A percentile compares a stretch with the other conserved stretches of the same genome.
These are phyloP conservation scores for Diplodus sargus DNA, from an alignment of 2,797 vertebrate genomes.

Conservation along the genomic window DNA sequence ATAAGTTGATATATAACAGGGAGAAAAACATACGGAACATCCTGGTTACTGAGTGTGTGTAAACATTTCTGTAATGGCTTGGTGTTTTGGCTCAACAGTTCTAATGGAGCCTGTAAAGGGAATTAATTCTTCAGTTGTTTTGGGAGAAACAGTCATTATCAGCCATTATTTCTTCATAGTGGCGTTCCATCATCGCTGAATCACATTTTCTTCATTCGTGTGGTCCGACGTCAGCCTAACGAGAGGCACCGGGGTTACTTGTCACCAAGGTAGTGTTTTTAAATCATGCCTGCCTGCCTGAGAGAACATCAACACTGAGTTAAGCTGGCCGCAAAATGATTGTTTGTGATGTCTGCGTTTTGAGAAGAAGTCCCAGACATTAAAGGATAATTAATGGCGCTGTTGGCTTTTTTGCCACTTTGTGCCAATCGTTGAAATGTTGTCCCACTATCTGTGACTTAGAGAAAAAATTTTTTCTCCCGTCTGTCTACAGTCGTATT, in stretches of 20 bases:
- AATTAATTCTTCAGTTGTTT: slow-evolving; percentile 67
- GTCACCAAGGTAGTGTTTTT: slow-evolving; percentile 44
- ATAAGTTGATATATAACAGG: slow-evolving; percentile 23
- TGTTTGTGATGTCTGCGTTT: slow-evolving; percentile 38
- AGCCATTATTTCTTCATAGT: slow-evolving; percentile 56
- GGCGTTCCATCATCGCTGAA: slow-evolving; percentile 58
- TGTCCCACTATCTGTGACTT: not conserved
- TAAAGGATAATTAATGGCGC: slow-evolving; percentile 7
- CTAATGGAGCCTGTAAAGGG: slow-evolving; percentile 42
- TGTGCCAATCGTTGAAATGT: slow-evolving; percentile 12
- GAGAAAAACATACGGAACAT: slow-evolving; percentile 15
- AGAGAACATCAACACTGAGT: slow-evolving; percentile 61
- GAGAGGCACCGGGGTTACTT: slow-evolving; percentile 19
- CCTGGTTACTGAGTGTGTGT: slow-evolving; percentile 21
- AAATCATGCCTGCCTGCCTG: slow-evolving; percentile 31
- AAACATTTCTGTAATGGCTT: slow-evolving; percentile 57
- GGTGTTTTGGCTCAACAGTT: slow-evolving; percentile 47
- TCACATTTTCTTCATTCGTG: slow-evolving; percentile 44
- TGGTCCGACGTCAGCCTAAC: slow-evolving; percentile 47
- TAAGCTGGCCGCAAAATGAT: slow-evolving; percentile 45
- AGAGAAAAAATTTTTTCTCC: not conserved
- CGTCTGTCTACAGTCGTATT: slow-evolving; percentile 18
- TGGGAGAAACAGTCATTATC: slow-evolving; percentile 71
- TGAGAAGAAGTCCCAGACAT: slow-evolving; percentile 39
- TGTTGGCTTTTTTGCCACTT: slow-evolving; percentile 16